A percentile compares a stretch with the other conserved stretches of the same genome.
Conservation (phyloP, 1,140 invertebrate species). For the Notospermus geniculatus region DNA sequence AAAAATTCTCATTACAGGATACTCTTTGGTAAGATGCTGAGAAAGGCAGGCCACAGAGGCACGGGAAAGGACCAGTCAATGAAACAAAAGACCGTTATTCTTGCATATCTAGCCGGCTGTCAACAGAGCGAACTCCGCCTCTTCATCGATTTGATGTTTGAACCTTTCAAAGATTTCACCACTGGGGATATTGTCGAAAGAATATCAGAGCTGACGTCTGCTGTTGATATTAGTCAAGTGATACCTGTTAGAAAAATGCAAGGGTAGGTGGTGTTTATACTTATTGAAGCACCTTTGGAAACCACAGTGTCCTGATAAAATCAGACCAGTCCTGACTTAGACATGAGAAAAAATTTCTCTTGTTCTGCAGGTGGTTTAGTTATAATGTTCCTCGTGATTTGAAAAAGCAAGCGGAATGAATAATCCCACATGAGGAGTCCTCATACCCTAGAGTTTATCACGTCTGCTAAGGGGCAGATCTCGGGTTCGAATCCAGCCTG, state of each 20-base stretch:
- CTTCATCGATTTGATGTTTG: conserved; percentile 83
- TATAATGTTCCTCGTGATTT: too few species aligned
- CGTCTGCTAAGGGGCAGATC: too few species aligned
- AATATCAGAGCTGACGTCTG: conserved; percentile 9
- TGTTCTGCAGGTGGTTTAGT: too few species aligned
- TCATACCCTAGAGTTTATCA: too few species aligned
- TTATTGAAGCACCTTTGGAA: too few species aligned
- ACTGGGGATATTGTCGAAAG: conserved; percentile 26
- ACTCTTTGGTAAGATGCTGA: conserved; percentile 84
- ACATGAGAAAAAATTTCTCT: too few species aligned
- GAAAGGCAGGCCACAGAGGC: conserved; percentile 68
- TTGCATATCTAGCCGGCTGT: conserved; percentile 82
- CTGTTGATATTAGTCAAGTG: conserved; percentile 33
- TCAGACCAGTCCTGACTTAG: too few species aligned
- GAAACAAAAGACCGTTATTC: conserved; percentile 67
- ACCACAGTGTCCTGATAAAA: too few species aligned
- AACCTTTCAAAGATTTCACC: conserved; percentile 67
- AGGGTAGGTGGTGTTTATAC: conserved; percentile 31
- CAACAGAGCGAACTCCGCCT: conserved; percentile 72
- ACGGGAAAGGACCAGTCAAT: conserved; percentile 72
- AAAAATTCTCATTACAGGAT: conserved; percentile 58
- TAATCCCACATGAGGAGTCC: too few species aligned
- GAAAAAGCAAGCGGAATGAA: too few species aligned
- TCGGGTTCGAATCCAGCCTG: too few species aligned
- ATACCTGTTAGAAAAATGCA: conserved; percentile 49